phyloP scores from a whole-genome alignment of 2,113 vertebrate species.

The Alectura lathami region DNA sequence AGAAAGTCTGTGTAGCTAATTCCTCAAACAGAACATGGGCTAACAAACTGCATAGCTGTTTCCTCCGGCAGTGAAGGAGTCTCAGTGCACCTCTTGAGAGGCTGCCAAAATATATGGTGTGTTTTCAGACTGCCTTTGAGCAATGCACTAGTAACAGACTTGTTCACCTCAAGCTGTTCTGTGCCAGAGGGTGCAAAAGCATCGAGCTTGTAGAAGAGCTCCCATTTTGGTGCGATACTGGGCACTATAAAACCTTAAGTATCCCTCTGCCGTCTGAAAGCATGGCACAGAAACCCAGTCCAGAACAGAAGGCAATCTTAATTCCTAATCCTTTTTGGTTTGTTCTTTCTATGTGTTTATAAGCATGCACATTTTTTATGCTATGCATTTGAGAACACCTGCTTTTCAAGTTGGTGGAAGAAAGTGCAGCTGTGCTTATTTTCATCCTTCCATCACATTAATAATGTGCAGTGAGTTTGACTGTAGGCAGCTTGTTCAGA shows the following conservation, averaged over 20 bases:
- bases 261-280: not conserved
- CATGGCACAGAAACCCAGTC: not conserved
- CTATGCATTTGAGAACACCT: not conserved
- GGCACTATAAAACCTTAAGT: not conserved
- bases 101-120: not conserved
- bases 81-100: not conserved
- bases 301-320: not conserved
- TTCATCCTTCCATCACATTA: not conserved
- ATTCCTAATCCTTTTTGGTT: not conserved
- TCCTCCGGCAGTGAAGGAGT: not conserved
- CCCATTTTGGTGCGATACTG: not conserved
- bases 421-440: not conserved
- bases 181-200: not conserved
- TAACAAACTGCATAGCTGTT: not conserved
- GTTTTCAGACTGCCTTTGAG: constrained; percentile 5
- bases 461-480: not conserved
- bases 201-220: not conserved
- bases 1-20: not conserved
- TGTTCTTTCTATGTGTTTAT: not conserved
- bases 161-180: constrained; percentile 14
- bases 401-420: not conserved
- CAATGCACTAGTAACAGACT: constrained; percentile 2
- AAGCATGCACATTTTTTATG: not conserved
- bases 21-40: not conserved
- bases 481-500: not conserved